These are phyloP conservation scores for Rhabdomys pumilio DNA, from an alignment of 2,797 vertebrate genomes.

Conservation along the genomic window DNA sequence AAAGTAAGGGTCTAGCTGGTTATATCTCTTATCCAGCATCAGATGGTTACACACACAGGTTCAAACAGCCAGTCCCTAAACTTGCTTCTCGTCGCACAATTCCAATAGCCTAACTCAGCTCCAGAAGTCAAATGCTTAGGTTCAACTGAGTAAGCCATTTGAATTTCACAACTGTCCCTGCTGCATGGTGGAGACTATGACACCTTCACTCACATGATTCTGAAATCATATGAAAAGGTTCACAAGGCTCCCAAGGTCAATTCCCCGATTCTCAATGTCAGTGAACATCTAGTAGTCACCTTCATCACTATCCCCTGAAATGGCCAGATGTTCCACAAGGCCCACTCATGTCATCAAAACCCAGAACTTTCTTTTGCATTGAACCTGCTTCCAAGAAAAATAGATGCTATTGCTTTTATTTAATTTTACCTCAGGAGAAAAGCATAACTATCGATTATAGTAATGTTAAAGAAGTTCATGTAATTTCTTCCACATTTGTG, in stretches of 20 bases:
- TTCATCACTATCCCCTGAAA: neutral
- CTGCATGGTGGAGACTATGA: neutral
- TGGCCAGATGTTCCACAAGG: neutral
- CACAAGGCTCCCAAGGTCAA: neutral
- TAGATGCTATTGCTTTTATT: constrained; percentile 18
- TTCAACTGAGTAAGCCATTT: neutral
- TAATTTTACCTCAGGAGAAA: constrained; percentile 50
- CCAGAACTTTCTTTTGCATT: neutral
- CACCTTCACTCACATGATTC: neutral
- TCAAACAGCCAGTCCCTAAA: neutral
- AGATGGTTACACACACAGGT: neutral
- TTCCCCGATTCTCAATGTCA: neutral
- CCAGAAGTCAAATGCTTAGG: neutral
- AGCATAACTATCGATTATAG: constrained; percentile 21
- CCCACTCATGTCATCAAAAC: neutral
- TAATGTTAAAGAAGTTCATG: neutral
- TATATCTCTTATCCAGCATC: neutral
- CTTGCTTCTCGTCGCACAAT: neutral
- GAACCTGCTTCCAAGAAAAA: neutral
- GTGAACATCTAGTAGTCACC: accelerated
- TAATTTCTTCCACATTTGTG: neutral
- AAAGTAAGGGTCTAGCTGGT: neutral
- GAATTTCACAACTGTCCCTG: neutral
- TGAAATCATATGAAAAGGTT: neutral
- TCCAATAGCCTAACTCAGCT: neutral